Base-by-base conservation (phyloP, 2,888 invertebrate genomes). In the Platycnemis pennipes region DNA sequence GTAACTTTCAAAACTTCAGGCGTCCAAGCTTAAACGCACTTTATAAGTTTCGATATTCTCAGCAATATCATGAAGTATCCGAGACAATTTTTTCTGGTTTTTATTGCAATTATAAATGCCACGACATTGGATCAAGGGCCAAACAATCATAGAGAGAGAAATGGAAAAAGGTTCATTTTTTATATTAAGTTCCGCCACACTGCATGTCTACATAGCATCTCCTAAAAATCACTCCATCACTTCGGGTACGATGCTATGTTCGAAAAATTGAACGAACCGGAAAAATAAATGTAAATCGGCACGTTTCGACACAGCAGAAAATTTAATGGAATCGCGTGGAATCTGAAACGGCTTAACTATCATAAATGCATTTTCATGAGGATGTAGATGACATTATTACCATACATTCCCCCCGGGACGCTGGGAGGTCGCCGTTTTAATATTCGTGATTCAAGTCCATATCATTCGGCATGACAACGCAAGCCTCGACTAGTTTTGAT, bases 341-440 rank as follows among this genome's bases (percentile, higher is more conserved):
- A 77, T 77, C 77, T 77, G 31, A 37, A 77, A 37, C 37, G 77
- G 77, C 77, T 31, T 77, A 37, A 77, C 77, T 77, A 77, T 77
- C 77, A 77, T 77, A 77, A 37, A 77, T 77, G 37, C 77, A 77
- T 77, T 77, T 77, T 77, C 77, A 77, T 77, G 77, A 77, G 77
- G 11, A 77, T 77, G 77, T 77, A 77, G 37, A 77, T 77, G 37
- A 77, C 77, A 77, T 77, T 77, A 77, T 77, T 77, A 77, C 11
- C 77, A 77, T 77, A n/a, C 37, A 77, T 77, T 77, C 77, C 77
- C n/a, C 31, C 11, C 77, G 37, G 77, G 37, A 37, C 37, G 11
- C 77, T 4, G 31, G 11, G 11, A 37, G 31, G 31, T 77, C 77
- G 7, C 37, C 77, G 8, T 37, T 77, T 77, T 37, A 37, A 77